Base-by-base conservation (phyloP, 2,113 vertebrate species). In the Brienomyrus brachyistius region DNA sequence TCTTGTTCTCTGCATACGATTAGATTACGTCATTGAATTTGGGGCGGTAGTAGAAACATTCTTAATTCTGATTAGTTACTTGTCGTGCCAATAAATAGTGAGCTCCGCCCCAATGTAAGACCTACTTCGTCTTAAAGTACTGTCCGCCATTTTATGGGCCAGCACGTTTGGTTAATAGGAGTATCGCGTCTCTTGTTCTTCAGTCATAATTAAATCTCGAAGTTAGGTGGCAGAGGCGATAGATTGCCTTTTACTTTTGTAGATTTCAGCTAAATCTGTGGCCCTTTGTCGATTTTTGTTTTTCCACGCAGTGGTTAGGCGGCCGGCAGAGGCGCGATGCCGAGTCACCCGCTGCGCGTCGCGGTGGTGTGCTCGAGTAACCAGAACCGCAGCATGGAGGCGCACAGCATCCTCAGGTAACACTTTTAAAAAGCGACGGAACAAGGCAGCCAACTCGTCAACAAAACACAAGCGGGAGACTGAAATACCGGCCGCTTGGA, bases 321-420 rank as follows among this genome's bases (percentile, higher is more conserved):
- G 19, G 90, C 82, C 45, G 82, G 80, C 74, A 19, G 90, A 94
- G 94, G 91, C 94, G 94, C 92, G 88, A 97, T 98, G 97, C 96
- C 97, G 94, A 97, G 96, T 92, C 94, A 96, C 90, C 96, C 96
- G 93, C 96, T 99, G 92, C 96, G 97, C 82, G 97, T 99, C 94
- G 98, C 98, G 92, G 98, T 99, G 92, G 98, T 99, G 93, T 99
- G 98, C 95, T 99, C 97, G 92, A 99, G 98, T 95, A 99, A 99
- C 96, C 98, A 99, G 97, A 99, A 99, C 96, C 98, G 97, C 94
- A 99, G 98, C 95, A 99, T 99, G 98, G 98, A 99, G 95, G 98
- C 97, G 94, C 98, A 99, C 96, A 99, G 97, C 96, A 98, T 99
- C 95, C 98, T 99, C 97, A 99, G 98, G 98, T 99, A 99, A 95